Base-by-base conservation (phyloP, 2,797 vertebrate genomes). In the Pelobates cultripes region DNA sequence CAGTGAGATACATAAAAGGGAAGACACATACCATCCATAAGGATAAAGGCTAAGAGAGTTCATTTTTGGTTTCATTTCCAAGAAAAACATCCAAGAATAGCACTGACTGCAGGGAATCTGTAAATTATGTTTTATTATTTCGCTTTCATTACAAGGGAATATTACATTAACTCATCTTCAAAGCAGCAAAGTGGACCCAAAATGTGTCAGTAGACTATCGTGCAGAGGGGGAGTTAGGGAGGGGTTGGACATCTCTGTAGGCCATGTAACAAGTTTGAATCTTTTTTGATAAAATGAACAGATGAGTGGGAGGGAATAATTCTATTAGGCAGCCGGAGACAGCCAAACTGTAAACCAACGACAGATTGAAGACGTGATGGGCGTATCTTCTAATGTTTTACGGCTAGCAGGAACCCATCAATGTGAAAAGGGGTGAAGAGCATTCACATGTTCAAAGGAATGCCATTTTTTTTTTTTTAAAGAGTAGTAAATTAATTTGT, bases 21-120 rank as follows among this genome's bases (percentile, higher is more conserved):
- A 10, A 5, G 47, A 5, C 47, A 10, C 47, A 10, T 10, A 51
- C 47, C 47, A 10, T 51, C 47, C 3, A 53, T 28, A 13, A 73
- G 69, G 43, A 70, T 66, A 44, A 17, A 60, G 78, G 78, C 47
- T 17, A 51, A 13, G 9, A 15, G 45, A 76, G 53, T 70, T 81
- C 73, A 71, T 15, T 2, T 72, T 77, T 67, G 51, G 73, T 66
- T 53, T 82, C 70, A 43, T 14, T 81, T 81, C 79, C 73, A 76
- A 81, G 79, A 81, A 81, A 75, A 70, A 70, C 73, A 10, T 80
- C 78, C 47, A 73, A 68, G 70, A 80, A 80, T 71, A 81, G 79
- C 67, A 5, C 14, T 28, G 79, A 63, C 79, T 47, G 43, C 55
- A 9, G 74, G 69, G 74, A 82, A 53, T 40, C 68, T 64, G 47